These are phyloP conservation scores for Sipha maydis DNA, from an alignment of 2,888 invertebrate genomes.

Conservation along the genomic window DNA sequence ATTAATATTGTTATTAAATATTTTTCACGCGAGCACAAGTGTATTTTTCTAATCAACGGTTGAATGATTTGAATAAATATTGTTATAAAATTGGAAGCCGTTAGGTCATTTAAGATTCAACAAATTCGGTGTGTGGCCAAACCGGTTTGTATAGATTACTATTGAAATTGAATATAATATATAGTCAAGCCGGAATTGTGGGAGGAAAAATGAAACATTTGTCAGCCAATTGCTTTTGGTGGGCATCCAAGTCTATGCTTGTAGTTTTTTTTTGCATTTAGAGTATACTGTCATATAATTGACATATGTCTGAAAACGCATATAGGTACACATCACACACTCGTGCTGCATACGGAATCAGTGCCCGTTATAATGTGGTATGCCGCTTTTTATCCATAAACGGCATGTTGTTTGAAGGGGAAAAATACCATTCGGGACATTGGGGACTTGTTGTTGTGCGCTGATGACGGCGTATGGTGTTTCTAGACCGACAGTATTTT, in stretches of 20 bases:
- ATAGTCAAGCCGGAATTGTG: neutral
- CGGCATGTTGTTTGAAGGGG: constrained; percentile 48
- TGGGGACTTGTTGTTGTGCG: constrained; percentile 3
- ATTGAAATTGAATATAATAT: neutral
- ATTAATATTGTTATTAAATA: too few relatives aligned
- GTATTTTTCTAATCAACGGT: too few relatives aligned
- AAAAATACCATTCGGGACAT: constrained; percentile 37
- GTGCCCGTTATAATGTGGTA: constrained; percentile 44
- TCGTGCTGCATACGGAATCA: constrained; percentile 52
- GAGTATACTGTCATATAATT: constrained; percentile 55
- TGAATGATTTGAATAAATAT: too few relatives aligned
- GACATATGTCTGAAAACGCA: constrained; percentile 51
- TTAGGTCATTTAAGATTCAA: neutral
- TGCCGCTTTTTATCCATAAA: constrained; percentile 47
- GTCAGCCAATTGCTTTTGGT: constrained; percentile 44
- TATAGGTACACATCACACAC: neutral
- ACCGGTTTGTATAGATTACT: constrained; percentile 28
- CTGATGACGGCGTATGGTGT: neutral
- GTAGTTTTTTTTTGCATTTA: constrained; percentile 30
- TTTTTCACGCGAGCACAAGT: too few relatives aligned
- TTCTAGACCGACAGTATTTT: constrained; percentile 10
- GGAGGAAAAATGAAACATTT: constrained; percentile 28
- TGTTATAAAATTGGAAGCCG: neutral
- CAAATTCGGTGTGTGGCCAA: neutral
- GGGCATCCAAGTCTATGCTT: neutral